Percentiles rank a stretch among this genome's conserved stretches.
Conservation (phyloP, 1,140 invertebrate species). For the Ditylenchus dipsaci region DNA sequence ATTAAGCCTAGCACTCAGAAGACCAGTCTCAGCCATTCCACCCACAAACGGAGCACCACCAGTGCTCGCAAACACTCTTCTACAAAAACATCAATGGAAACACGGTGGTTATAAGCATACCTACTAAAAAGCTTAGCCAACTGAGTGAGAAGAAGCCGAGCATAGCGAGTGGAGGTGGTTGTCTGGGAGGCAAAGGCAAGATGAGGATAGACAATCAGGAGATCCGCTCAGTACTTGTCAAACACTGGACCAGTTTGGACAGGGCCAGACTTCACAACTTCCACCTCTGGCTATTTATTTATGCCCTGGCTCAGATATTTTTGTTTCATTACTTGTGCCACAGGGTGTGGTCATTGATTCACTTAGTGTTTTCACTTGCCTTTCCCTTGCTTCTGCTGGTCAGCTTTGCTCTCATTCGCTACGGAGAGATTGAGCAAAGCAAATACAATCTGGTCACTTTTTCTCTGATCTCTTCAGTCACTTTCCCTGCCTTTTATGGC, state of each 20-base stretch:
- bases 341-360: conserved; percentile 38
- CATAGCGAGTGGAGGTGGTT: not conserved
- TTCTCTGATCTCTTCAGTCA: conserved; percentile 46
- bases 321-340: conserved; percentile 53
- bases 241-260: conserved; percentile 52
- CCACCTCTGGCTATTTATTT: conserved; percentile 56
- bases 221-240: conserved; percentile 49
- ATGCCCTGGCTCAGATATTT: conserved; percentile 53
- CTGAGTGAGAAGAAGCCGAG: too few species aligned
- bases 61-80: too few species aligned
- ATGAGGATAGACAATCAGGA: conserved; percentile 36
- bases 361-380: conserved; percentile 38
- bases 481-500: conserved; percentile 48
- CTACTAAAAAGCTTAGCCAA: too few species aligned
- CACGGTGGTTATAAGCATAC: too few species aligned
- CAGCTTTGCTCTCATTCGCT: conserved; percentile 50
- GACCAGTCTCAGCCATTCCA: too few species aligned
- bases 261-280: conserved; percentile 56
- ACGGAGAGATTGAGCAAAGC: conserved; percentile 42
- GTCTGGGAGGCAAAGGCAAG: not conserved
- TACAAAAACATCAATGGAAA: too few species aligned
- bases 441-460: conserved; percentile 42
- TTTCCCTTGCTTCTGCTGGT: conserved; percentile 44
- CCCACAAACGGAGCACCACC: too few species aligned
- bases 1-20: too few species aligned